Evolutionary conservation across 2,888 invertebrate species (phyloP), one percentile per base, ranked within the genome.

Genomic region (Agrenia bidenticulata): DNA sequence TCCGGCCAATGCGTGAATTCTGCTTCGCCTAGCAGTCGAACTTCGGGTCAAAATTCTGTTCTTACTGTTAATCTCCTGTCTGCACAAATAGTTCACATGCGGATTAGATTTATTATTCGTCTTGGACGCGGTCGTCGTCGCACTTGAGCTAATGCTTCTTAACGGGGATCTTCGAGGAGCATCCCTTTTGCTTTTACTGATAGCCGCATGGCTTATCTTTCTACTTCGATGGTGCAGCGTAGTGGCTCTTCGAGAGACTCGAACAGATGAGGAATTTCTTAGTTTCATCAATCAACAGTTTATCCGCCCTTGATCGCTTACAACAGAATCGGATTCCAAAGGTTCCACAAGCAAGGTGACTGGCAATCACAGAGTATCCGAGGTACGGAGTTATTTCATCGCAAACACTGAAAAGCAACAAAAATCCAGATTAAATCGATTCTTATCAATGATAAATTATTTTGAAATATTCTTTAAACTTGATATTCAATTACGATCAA

Each of bases 201-300:
- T 1, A 45, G 45, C n/a, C n/a, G n/a, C n/a, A 17, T 15, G 45
- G n/a, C n/a, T 17, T 45, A 19, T 17, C 45, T 45, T 32, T 45
- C 15, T 45, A 5, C 5, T 19, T 45, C 15, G n/a, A 5, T 17
- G 45, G 19, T 45, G 45, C 5, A 9, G 15, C 9, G 5, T 45
- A 5, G 45, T 45, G 5, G 45, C 45, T 45, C 45, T 15, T 45
- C n/a, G 15, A 45, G 45, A 45, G 45, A 45, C 45, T 45, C 45
- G 15, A 45, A 15, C 45, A 9, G 45, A 53, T 51, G 59, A 54
- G 60, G 55, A 49, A 19, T 71, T 71, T 64, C 73, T 59, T 66
- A 73, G 69, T 70, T 72, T 73, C 73, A 73, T 73, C 70, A 73
- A 73, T 65, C 65, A 32, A 32, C 32, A 32, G 32, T 32, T 32